Evolutionary conservation across 2,797 vertebrate genomes (phyloP).

Genomic region (Peromyscus aztecus): DNA sequence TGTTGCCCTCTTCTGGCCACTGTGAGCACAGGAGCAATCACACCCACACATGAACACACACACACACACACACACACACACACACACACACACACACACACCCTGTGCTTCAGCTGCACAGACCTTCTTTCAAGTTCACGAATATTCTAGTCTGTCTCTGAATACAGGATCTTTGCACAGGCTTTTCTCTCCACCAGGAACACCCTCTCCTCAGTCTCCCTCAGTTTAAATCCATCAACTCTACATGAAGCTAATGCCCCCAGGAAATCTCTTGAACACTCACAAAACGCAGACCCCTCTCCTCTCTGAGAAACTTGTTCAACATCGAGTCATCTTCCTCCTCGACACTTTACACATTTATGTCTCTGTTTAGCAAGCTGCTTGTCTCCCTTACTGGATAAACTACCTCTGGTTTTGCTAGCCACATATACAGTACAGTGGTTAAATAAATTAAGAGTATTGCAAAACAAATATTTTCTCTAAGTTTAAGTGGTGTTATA

Average conservation of each 20-base stretch:
- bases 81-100: not conserved
- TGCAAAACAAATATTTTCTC: not conserved
- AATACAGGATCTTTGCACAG: not conserved
- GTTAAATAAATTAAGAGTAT: not conserved
- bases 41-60: not conserved
- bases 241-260: not conserved
- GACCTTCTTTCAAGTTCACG: not conserved
- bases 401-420: not conserved
- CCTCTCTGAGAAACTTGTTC: not conserved
- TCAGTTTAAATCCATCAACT: not conserved
- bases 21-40: not conserved
- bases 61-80: not conserved
- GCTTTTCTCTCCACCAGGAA: not conserved
- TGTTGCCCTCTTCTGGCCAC: not conserved
- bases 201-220: not conserved
- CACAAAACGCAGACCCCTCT: not conserved
- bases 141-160: not conserved
- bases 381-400: not conserved
- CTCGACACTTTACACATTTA: not conserved
- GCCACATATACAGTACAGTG: fast-evolving
- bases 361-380: not conserved
- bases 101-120: not conserved
- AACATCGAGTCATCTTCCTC: not conserved
- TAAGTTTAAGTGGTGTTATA: not conserved
- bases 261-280: not conserved